Evolutionary conservation across 2,113 vertebrate species (phyloP).

Genomic region (Saguinus midas): DNA sequence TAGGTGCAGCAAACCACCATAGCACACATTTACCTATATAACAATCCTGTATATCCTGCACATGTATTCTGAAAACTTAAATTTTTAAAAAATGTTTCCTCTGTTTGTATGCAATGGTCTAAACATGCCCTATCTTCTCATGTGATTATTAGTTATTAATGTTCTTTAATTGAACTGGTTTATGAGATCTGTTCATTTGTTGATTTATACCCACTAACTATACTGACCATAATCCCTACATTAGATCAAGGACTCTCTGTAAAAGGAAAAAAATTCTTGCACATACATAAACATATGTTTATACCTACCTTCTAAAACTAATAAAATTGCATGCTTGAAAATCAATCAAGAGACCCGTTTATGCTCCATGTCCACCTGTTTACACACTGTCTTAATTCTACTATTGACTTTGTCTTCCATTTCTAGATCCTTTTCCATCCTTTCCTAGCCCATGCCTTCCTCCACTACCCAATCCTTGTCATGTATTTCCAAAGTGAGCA

Average conservation of each 20-base stretch:
- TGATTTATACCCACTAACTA: background rate
- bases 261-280: background rate
- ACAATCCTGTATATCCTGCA: too few species aligned
- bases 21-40: too few species aligned
- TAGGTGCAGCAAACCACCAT: too few species aligned
- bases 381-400: background rate
- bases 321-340: background rate
- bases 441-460: background rate
- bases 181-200: background rate
- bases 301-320: background rate
- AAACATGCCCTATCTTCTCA: background rate
- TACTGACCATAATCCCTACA: background rate
- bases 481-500: background rate
- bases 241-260: background rate
- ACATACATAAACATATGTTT: background rate
- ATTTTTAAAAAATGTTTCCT: background rate
- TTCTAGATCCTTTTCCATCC: background rate
- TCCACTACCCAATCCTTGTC: background rate
- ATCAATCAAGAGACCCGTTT: background rate
- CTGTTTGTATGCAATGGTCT: background rate
- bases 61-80: too few species aligned
- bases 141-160: background rate
- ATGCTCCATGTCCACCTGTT: accelerated
- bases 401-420: background rate
- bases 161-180: background rate